These are phyloP conservation scores for Spermophilus dauricus DNA, from an alignment of 2,113 vertebrate species.

Conservation along the genomic window DNA sequence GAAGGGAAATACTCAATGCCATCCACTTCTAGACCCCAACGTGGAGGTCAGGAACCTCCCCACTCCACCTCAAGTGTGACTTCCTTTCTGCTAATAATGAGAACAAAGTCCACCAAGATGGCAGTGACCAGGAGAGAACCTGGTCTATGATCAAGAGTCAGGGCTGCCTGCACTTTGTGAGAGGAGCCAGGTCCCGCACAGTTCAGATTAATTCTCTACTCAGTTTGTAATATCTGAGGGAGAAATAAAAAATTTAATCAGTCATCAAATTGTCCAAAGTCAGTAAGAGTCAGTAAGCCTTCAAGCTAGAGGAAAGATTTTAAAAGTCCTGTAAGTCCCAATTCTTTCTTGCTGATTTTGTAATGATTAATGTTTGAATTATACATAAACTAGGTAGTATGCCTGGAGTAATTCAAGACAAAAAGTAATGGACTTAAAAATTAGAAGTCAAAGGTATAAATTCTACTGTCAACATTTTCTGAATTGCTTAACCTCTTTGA, in stretches of 20 bases:
- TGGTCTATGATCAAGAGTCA: not conserved
- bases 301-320: not conserved
- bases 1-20: not conserved
- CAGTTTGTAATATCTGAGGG: not conserved
- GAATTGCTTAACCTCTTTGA: constrained; percentile 4
- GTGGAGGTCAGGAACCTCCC: rapidly evolving
- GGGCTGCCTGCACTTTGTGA: not conserved
- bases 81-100: not conserved
- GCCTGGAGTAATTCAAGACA: not conserved
- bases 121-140: no score
- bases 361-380: constrained; percentile 15
- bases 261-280: not conserved
- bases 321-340: not conserved
- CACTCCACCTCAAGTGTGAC: not conserved
- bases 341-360: not conserved
- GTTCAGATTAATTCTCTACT: not conserved
- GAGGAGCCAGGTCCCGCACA: not conserved
- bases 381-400: not conserved
- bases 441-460: not conserved
- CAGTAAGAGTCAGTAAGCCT: not conserved
- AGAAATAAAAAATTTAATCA: constrained; percentile 21
- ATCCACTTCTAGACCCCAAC: not conserved
- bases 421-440: not conserved
- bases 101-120: not conserved
- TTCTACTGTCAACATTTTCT: not conserved